Evolutionary conservation across 1,140 invertebrate genomes (phyloP), one percentile per base, ranked within the genome.

Genomic region (Leptinotarsa lineolata): DNA sequence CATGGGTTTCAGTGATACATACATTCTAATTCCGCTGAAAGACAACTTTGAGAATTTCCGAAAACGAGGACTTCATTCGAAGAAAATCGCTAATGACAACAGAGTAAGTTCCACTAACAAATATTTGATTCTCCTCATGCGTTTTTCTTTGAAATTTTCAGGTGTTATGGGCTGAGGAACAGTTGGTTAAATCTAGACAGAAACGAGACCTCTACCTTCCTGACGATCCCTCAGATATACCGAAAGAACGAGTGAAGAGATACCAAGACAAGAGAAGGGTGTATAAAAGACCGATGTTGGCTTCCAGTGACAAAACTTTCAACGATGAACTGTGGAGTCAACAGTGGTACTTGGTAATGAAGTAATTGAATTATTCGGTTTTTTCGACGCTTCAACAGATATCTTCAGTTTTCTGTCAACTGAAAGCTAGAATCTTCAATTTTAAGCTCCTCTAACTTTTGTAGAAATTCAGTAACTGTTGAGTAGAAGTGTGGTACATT

Each of bases 311-410:
- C 59, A 76, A 74, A 54, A 79, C 74, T 1, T 97, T 95, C 82
- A 94, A 94, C 79, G 96, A 98, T 80, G 93, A 94, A 75, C 85
- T 96, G 0, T 97, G 95, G 92, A 83, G 87, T 48, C 89, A 94
- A 76, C 90, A 97, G 84, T 97, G 96, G 96, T 97, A 98, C 86
- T 87, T 97, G 91, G 95, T 97, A 89, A 39, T 87, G 88, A 70
- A 24, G 20, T 20, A 20, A 18, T 71, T 46, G 11, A 3, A 22
- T 61, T 65, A 69, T 54, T 54, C 48, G 11, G 30, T 4, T 24
- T 24, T 24, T 24, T 24, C 22, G 3, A 0, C 5, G 0, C 5
- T 24, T 24, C 22, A 24, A 24, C 22, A 3, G 4, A 24, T 3
- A 24, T 24, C 22, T 4, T 24, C 22, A 24, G 22, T 24, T 24